Evolutionary conservation across 1,140 invertebrate species (phyloP).

Genomic region (Diploscapter pachys): DNA sequence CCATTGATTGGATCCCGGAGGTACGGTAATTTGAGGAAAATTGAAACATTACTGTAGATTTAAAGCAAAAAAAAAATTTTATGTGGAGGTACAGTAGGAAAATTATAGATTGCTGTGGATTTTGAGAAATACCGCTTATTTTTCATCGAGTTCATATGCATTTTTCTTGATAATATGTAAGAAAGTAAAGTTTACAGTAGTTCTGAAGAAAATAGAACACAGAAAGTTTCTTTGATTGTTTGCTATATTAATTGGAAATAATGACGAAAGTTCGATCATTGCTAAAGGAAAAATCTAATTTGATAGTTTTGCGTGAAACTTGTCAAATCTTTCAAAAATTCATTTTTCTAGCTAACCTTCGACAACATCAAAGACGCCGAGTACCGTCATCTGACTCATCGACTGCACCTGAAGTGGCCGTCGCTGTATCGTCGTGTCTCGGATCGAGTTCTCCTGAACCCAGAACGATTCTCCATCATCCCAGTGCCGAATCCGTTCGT

Average conservation of each 20-base stretch:
- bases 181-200: too few relatives aligned
- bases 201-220: too few relatives aligned
- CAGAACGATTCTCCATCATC: constrained; percentile 74
- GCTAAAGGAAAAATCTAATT: too few relatives aligned
- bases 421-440: constrained; percentile 72
- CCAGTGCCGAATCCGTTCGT: constrained; percentile 83
- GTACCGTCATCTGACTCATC: constrained; percentile 62
- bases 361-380: constrained; percentile 68
- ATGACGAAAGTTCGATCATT: too few relatives aligned
- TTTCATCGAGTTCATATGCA: too few relatives aligned
- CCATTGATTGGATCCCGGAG: constrained; percentile 41
- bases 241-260: too few relatives aligned
- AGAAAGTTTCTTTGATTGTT: too few relatives aligned
- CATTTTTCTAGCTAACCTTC: constrained; percentile 15
- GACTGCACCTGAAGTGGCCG: constrained; percentile 72
- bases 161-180: too few relatives aligned
- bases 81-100: too few relatives aligned
- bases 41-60: too few relatives aligned
- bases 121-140: too few relatives aligned
- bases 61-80: too few relatives aligned
- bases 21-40: not conserved
- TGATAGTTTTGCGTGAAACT: constrained; percentile 1
- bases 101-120: not conserved
- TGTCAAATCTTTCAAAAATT: constrained; percentile 27
- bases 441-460: constrained; percentile 71